Percentiles rank a stretch among this genome's conserved stretches.
Evolutionary conservation across 1,140 invertebrate species (phyloP).

Genomic region (Zophobas morio): DNA sequence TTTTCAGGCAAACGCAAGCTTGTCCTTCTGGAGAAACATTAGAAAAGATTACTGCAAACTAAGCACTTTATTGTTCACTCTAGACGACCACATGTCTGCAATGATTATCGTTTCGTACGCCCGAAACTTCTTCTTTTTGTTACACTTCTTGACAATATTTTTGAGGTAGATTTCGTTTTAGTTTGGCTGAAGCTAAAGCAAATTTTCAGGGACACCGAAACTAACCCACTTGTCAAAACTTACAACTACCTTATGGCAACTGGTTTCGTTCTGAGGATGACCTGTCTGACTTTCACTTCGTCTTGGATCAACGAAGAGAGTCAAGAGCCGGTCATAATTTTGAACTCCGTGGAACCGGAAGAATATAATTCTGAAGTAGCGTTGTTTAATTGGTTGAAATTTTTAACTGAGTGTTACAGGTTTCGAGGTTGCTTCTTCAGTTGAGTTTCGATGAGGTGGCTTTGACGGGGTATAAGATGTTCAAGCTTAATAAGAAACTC

Average conservation of each 20-base stretch:
- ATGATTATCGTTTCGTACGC: slow-evolving; percentile 4
- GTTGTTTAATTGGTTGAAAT: background rate
- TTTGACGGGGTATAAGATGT: slow-evolving; percentile 17
- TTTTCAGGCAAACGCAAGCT: background rate
- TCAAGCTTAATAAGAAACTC: slow-evolving; percentile 11
- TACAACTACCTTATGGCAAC: background rate
- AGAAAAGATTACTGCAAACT: background rate
- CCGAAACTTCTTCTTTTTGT: slow-evolving; percentile 4
- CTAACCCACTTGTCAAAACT: background rate
- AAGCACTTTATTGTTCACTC: background rate
- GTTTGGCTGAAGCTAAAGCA: background rate
- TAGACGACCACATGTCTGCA: slow-evolving; percentile 7
- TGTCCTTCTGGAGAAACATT: background rate
- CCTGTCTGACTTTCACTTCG: slow-evolving; percentile 5
- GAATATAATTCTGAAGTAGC: slow-evolving; percentile 6
- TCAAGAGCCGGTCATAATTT: slow-evolving; percentile 1
- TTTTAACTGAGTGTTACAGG: background rate
- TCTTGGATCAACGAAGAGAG: slow-evolving; percentile 26
- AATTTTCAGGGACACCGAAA: background rate
- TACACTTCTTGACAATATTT: background rate
- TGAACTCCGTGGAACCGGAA: background rate
- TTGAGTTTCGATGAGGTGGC: slow-evolving; percentile 11
- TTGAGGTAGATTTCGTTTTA: background rate
- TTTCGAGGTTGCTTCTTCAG: slow-evolving; percentile 3
- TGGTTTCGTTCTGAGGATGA: background rate